Base-by-base conservation (phyloP, 1,140 invertebrate genomes). In the Sinella curviseta region DNA sequence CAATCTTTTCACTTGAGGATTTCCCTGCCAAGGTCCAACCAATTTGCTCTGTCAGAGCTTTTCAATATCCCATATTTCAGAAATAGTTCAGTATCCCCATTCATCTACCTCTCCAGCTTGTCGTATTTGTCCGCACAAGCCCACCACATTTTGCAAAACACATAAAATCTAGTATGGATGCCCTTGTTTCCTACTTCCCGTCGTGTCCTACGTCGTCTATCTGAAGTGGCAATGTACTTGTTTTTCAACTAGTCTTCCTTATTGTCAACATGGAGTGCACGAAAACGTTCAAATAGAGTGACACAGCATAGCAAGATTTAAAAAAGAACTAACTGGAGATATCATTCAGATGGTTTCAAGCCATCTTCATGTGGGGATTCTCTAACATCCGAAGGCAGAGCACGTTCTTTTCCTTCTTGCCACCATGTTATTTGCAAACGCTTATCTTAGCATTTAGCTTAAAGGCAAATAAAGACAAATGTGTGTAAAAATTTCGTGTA, bases 401-500 rank as follows among this genome's bases (percentile, higher is more conserved):
- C 2, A 70, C 65, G 65, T 70, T 30, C 8, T 14, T 8, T 70
- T 30, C 31, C 28, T 31, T 31, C 26, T 31, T 33, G 30, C 31
- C 16, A 26, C 14, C 16, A 26, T 17, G 57, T 26, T 48, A 48
- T 48, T 16, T 60, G 57, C 8, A 48, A 14, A 4, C 12, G 14
- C 24, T 60, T 26, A 60, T 70, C 31, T 30, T 70, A 8, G 28
- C 31, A 70, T 70, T 70, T 33, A 33, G n/a, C 65, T 70, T 12
- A 30, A 31, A n/a, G 65, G 65, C 65, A 70, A 70, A 70, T 70
- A 70, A 31, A 70, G 14, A 70, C 65, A 70, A 70, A 70, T 70
- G 28, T 70, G 65, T 4, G 24, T 60, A 17, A 48, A 48, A 48
- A n/a, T n/a, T n/a, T n/a, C n/a, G n/a, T n/a, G n/a, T n/a, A n/a